Conservation (phyloP, 2,797 vertebrate species). For the Neomorphus geoffroyi region DNA sequence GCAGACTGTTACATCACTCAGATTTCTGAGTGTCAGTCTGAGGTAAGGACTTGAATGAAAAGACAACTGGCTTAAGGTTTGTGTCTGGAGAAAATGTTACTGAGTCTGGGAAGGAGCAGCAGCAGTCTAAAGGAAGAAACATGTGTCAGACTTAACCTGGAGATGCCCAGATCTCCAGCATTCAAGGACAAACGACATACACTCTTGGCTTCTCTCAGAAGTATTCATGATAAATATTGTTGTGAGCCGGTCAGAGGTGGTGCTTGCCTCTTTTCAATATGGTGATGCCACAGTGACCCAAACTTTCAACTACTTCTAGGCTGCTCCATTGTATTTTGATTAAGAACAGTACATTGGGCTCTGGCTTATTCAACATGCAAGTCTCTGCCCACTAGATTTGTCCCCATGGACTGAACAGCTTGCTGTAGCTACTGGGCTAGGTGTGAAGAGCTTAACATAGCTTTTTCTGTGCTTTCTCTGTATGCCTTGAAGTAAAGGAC, state of each 20-base stretch:
- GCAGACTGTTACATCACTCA: neutral
- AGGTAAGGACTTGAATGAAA: slow-evolving; percentile 33
- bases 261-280: neutral
- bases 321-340: neutral
- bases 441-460: neutral
- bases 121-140: neutral
- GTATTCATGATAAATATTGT: neutral
- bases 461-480: neutral
- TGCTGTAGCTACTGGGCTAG: neutral
- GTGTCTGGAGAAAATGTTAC: neutral
- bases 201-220: neutral
- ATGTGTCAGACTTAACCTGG: neutral
- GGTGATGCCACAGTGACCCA: neutral
- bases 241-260: neutral
- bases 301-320: neutral
- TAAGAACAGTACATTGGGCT: neutral
- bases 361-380: neutral
- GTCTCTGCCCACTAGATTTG: neutral
- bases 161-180: neutral
- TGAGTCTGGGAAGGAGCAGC: neutral
- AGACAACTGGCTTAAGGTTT: slow-evolving; percentile 18
- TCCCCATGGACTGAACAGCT: neutral
- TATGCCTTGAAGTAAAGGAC: neutral
- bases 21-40: neutral
- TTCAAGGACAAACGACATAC: neutral